Evolutionary conservation across 1,140 invertebrate species (phyloP).

Genomic region (Panagrolaimus sp.): DNA sequence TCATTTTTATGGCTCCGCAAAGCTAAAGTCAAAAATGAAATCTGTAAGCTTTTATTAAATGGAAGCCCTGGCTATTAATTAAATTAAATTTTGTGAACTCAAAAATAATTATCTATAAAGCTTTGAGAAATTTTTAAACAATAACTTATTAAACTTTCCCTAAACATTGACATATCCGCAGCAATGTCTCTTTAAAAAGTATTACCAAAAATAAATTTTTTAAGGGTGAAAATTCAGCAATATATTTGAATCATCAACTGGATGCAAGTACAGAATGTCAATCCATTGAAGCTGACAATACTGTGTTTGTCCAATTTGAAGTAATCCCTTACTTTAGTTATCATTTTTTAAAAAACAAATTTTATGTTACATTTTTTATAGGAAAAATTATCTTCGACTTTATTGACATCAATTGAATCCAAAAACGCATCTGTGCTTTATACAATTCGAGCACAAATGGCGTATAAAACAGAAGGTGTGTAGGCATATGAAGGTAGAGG

Average conservation of each 20-base stretch:
- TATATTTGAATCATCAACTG: too few relatives aligned
- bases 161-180: too few relatives aligned
- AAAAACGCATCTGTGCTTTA: neutral
- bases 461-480: neutral
- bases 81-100: too few relatives aligned
- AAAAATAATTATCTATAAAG: too few relatives aligned
- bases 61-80: too few relatives aligned
- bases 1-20: neutral
- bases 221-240: too few relatives aligned
- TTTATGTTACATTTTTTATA: neutral
- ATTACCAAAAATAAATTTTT: too few relatives aligned
- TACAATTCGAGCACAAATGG: constrained; percentile 1
- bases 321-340: neutral
- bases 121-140: too few relatives aligned
- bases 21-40: neutral
- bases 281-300: neutral
- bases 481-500: neutral
- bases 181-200: too few relatives aligned
- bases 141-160: too few relatives aligned
- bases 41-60: neutral
- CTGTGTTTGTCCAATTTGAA: constrained; percentile 5
- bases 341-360: neutral
- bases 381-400: neutral
- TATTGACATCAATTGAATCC: neutral
- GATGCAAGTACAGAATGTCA: neutral